A percentile compares a stretch with the other conserved stretches of the same genome.
Evolutionary conservation across 2,888 invertebrate species (phyloP).

Genomic region (Aporophyla lueneburgensis): DNA sequence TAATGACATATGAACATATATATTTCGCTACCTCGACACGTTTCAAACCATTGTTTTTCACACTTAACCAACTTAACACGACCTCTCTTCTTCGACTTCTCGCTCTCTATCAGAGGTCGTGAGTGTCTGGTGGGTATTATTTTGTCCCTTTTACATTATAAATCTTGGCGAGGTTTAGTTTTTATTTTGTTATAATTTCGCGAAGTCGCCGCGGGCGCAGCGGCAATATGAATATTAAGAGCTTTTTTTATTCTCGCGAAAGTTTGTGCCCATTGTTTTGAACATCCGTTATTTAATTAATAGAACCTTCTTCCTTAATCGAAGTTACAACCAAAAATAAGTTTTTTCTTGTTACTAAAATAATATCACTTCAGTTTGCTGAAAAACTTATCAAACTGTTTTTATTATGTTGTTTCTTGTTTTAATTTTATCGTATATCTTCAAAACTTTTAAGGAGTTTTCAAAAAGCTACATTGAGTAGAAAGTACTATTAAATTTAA

Average conservation of each 20-base stretch:
- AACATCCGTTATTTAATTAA: slow-evolving; percentile 56
- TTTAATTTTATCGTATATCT: too few relatives aligned
- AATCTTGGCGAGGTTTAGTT: slow-evolving; percentile 82
- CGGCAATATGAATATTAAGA: slow-evolving; percentile 86
- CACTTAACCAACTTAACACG: slow-evolving; percentile 66
- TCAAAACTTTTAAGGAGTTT: too few relatives aligned
- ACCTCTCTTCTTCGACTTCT: slow-evolving; percentile 49
- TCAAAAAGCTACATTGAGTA: too few relatives aligned
- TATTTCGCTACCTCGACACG: slow-evolving; percentile 79
- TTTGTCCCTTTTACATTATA: slow-evolving; percentile 85
- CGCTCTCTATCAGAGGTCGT: slow-evolving; percentile 64
- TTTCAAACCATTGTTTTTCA: slow-evolving; percentile 80
- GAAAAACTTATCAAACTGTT: too few relatives aligned
- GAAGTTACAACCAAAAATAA: too few relatives aligned
- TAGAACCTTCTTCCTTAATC: neutral
- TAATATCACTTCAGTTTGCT: too few relatives aligned
- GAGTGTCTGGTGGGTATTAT: slow-evolving; percentile 69
- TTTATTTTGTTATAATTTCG: slow-evolving; percentile 90
- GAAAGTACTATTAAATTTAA: too few relatives aligned
- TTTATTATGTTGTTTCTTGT: too few relatives aligned
- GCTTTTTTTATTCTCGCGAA: slow-evolving; percentile 74
- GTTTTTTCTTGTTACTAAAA: neutral
- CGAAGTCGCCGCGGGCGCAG: slow-evolving; percentile 85
- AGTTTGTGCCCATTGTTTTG: slow-evolving; percentile 70
- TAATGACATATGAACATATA: slow-evolving; percentile 86